Evolutionary conservation across 30 jellyfish, hydroid and myxozoan genomes (phyloP).

Genomic region (Aurelia sp.): DNA sequence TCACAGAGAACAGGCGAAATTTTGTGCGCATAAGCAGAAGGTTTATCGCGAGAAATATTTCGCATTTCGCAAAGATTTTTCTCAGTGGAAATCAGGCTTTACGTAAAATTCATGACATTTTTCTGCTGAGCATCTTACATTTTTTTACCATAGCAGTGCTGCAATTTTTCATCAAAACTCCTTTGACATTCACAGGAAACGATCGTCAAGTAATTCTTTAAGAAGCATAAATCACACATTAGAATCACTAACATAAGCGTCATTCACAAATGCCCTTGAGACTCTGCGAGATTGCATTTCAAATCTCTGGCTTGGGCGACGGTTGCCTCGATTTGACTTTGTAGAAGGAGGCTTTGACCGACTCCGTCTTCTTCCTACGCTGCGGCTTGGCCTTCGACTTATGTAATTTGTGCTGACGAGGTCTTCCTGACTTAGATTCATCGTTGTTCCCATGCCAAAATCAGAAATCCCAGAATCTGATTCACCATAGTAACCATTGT

Average conservation of each 20-base stretch:
- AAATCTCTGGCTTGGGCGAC: neutral
- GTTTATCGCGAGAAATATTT: too few relatives aligned
- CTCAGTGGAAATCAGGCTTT: too few relatives aligned
- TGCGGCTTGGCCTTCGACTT: conserved; percentile 15
- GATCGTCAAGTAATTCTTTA: neutral
- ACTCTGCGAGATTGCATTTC: conserved; percentile 41
- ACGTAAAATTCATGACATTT: too few relatives aligned
- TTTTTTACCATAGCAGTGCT: too few relatives aligned
- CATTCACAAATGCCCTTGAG: conserved; percentile 23
- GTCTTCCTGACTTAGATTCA: neutral
- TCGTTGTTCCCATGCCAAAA: neutral
- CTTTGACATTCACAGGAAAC: neutral
- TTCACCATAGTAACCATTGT: conserved; percentile 6
- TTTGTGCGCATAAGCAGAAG: too few relatives aligned
- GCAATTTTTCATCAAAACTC: neutral
- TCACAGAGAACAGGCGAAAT: too few relatives aligned
- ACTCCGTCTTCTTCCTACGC: conserved; percentile 17
- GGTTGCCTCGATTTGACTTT: neutral
- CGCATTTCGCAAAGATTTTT: too few relatives aligned
- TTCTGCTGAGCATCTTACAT: too few relatives aligned
- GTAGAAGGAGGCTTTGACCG: conserved; percentile 15
- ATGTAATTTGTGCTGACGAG: neutral
- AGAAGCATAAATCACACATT: neutral
- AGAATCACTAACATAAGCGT: conserved; percentile 39
- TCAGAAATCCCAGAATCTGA: conserved; percentile 49